Base-by-base conservation (phyloP, 2,888 invertebrate species). In the Megalurothrips usitatus region DNA sequence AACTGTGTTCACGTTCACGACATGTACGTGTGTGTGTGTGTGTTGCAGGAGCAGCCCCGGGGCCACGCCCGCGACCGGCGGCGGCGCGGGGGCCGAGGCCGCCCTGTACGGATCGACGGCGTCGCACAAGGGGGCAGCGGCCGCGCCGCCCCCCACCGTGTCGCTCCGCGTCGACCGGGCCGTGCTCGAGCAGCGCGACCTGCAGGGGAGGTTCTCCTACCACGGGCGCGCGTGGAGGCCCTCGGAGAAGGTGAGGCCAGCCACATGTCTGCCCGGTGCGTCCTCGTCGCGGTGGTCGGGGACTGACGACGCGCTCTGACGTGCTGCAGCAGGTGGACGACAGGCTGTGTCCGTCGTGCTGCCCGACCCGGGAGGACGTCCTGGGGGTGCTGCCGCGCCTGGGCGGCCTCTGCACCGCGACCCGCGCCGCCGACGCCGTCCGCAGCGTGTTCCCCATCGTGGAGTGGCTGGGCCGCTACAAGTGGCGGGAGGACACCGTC, bases 401-500 rank as follows among this genome's bases (percentile, higher is more conserved):
- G 68, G 68, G 68, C 8, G 68, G 23, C 26, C 23, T 10, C 68
- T 75, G 26, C 26, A 26, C 68, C 8, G 23, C 68, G 23, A 23
- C 10, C 23, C n/a, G 10, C 23, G 23, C 68, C 3, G 68, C 26
- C 68, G 68, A 75, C 23, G 26, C 23, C 68, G 68, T 75, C 23
- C 23, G 68, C 11, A 12, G 26, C 26, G 68, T 84, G 80, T 82
- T 87, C 52, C 87, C 87, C 26, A 84, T 86, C 28, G 81, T 86
- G 23, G 87, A 83, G n/a, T 87, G 87, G 87, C 82, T 87, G 28
- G 85, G 85, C 47, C 83, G 84, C 19, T 87, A 87, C 83, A 83
- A 86, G 19, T 86, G 85, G 85, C 85, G 84, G 81, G 81, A 84
- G 23, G 85, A 89, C 84, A 85, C 91, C 2, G 81, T 88, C 0